These are phyloP conservation scores for Bellardia pandia DNA, from an alignment of 2,888 invertebrate species.

Conservation along the genomic window DNA sequence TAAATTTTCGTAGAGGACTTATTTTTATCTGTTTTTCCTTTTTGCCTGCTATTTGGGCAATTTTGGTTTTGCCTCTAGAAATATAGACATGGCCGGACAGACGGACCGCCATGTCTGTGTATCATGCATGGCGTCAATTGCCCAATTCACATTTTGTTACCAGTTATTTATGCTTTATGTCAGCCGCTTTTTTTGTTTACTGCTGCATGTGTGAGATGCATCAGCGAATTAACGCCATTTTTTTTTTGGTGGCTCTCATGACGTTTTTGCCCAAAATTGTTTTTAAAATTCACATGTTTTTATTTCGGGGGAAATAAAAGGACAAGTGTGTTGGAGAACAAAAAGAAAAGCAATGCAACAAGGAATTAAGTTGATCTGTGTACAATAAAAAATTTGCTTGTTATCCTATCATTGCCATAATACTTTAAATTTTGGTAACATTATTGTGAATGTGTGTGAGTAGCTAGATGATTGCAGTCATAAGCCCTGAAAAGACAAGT, in stretches of 20 bases:
- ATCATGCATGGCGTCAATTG: slow-evolving; percentile 63
- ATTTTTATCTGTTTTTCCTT: not conserved
- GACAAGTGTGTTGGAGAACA: slow-evolving; percentile 24
- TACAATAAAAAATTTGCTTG: slow-evolving; percentile 65
- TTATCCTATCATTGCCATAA: slow-evolving; percentile 68
- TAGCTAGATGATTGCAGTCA: slow-evolving; percentile 36
- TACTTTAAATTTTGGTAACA: slow-evolving; percentile 57
- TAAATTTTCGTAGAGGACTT: slow-evolving; percentile 22
- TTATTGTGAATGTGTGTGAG: slow-evolving; percentile 36
- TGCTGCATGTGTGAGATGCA: slow-evolving; percentile 54
- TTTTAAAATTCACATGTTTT: slow-evolving; percentile 13
- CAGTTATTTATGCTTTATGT: slow-evolving; percentile 24
- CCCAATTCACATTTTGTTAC: slow-evolving; percentile 69
- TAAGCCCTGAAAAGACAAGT: slow-evolving; percentile 41
- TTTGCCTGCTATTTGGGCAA: not conserved
- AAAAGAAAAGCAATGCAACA: slow-evolving; percentile 1
- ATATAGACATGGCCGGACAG: not conserved
- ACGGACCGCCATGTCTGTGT: slow-evolving; percentile 19
- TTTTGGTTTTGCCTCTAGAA: not conserved
- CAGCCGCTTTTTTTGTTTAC: not conserved
- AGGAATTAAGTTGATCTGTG: slow-evolving; percentile 68
- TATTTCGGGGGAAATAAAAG: slow-evolving; percentile 45
- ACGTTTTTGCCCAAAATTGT: slow-evolving; percentile 48
- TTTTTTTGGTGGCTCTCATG: slow-evolving; percentile 48
- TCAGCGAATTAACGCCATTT: slow-evolving; percentile 61